These are phyloP conservation scores for Jordanella pulchra DNA, from an alignment of 2,797 vertebrate species.

Conservation along the genomic window DNA sequence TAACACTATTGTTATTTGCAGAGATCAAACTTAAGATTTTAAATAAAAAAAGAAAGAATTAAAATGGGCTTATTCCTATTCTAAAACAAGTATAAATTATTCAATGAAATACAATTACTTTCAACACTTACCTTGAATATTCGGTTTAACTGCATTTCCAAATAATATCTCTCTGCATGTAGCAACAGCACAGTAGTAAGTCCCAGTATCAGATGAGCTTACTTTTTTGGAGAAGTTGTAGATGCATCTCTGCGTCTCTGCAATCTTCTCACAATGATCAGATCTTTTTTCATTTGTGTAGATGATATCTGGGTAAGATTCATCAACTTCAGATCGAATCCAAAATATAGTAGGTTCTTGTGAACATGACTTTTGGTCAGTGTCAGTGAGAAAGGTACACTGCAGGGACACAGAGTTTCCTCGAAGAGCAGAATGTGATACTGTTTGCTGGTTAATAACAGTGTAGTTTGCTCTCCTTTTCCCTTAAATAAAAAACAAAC, in stretches of 20 bases:
- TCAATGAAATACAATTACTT: not conserved
- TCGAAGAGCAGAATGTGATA: not conserved
- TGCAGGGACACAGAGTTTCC: conserved; percentile 23
- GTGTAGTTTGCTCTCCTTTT: not conserved
- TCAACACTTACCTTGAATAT: not conserved
- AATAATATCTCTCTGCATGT: conserved; percentile 57
- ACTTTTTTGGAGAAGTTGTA: conserved; percentile 27
- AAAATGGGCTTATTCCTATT: not conserved
- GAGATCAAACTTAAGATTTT: not conserved
- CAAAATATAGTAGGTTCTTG: conserved; percentile 29
- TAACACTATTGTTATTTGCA: not conserved
- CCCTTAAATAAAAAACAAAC: not conserved
- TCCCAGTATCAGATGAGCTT: conserved; percentile 41
- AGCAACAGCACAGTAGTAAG: conserved; percentile 57
- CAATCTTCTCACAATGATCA: conserved; percentile 12
- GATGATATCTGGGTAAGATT: conserved; percentile 27
- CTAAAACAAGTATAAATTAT: not conserved
- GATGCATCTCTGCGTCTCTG: conserved; percentile 29
- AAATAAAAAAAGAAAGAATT: not conserved
- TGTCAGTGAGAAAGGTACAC: conserved; percentile 22
- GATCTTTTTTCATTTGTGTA: conserved; percentile 16
- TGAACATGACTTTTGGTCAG: conserved; percentile 15
- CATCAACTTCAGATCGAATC: conserved; percentile 15
- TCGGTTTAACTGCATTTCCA: conserved; percentile 35
- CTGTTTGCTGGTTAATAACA: not conserved